Conservation (phyloP, 2,797 vertebrate genomes). For the Ptychobarbus kaznakovi region DNA sequence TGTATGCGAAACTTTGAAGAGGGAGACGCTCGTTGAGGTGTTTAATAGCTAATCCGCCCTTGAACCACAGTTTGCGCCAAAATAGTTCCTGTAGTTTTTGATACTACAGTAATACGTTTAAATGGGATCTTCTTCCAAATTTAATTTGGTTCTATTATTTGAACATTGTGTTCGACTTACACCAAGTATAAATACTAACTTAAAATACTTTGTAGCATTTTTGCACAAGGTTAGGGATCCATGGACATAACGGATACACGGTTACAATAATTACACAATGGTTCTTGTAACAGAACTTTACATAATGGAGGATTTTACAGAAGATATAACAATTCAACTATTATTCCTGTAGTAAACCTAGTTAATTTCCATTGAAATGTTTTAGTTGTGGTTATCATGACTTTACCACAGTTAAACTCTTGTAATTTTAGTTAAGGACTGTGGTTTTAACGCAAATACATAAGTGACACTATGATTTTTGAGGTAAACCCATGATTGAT, state of each 20-base stretch:
- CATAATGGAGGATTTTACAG: not conserved
- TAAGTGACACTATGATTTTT: not conserved
- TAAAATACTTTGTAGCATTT: not conserved
- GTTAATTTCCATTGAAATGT: not conserved
- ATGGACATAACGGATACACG: not conserved
- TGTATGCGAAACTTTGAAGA: slow-evolving; percentile 44
- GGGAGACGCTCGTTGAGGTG: not conserved
- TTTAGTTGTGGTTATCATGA: not conserved
- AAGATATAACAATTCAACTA: not conserved
- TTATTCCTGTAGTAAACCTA: not conserved
- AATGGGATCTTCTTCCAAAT: not conserved
- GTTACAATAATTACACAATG: not conserved
- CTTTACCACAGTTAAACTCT: not conserved
- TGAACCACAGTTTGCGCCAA: too few species aligned
- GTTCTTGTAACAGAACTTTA: not conserved
- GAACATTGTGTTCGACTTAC: not conserved
- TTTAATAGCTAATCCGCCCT: not conserved
- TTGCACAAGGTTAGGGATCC: not conserved
- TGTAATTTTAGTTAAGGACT: not conserved
- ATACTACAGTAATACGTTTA: not conserved
- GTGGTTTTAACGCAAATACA: not conserved
- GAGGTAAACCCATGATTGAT: not conserved
- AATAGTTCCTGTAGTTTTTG: not conserved
- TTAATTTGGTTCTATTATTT: not conserved
- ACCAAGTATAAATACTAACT: not conserved